Evolutionary conservation across 53 echinoderm and acorn worm species (phyloP), one percentile per base, ranked within the genome.

Genomic region (Holothuria leucospilota): DNA sequence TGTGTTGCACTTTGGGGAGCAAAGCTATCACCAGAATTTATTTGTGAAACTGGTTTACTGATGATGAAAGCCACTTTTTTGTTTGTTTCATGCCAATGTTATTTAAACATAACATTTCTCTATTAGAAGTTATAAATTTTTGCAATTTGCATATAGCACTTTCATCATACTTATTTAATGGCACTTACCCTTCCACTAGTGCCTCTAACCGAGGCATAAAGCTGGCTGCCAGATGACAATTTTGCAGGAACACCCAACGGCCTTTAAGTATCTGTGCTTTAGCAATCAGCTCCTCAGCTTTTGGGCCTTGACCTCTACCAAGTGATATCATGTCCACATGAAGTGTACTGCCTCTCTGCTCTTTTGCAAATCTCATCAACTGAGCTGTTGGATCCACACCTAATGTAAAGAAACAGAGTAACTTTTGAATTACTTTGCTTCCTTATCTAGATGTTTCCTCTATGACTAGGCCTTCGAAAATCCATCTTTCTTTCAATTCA

Each of bases 201-300:
- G 95, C 87, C 67, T 99, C 95, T 13, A 99, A 82, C 3, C 95
- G 85, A 10, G 95, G 99, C 95, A 95, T 99, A 82, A 99, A 99
- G 29, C 95, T 95, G 4, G 99, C 99, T 6, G 99, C 99, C 66
- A 99, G 89, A 71, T 99, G 99, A 72, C 99, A 99, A 79, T 99
- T 99, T 88, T 99, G 99, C 24, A 99, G 87, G 79, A 95, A 99
- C 51, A 95, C 94, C 99, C 99, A 95, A 13, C 95, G 70, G 1
- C 99, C 99, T 53, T 99, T 99, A 29, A 99, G 89, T 62, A 99
- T 99, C 92, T 99, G 99, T n/a, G 99, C 99, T 87, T 99, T 99
- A 68, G 99, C 93, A 67, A 99, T 99, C 82, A 99, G 87, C 67
- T 99, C 99, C 90, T 99, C 99, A 12, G 99, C 99, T 69, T 99